phyloP scores from a whole-genome alignment of 1,140 invertebrate genomes.

The Globodera rostochiensis region DNA sequence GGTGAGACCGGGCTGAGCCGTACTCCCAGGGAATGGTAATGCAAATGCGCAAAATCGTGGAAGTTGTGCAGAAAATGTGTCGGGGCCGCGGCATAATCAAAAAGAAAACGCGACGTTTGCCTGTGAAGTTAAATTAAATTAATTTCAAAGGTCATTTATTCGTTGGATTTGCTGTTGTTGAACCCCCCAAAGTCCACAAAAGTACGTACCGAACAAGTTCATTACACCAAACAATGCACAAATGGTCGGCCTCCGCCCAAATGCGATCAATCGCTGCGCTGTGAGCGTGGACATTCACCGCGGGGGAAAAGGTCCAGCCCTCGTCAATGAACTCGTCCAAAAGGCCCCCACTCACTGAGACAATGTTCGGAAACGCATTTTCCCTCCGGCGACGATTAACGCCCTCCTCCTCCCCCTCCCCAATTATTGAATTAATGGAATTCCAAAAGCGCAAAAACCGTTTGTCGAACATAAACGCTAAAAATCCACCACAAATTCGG shows the following conservation, averaged over 20 bases:
- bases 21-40: constrained; percentile 21
- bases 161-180: background rate
- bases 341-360: constrained; percentile 52
- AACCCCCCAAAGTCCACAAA: background rate
- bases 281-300: constrained; percentile 27
- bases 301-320: constrained; percentile 39
- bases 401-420: constrained; percentile 1
- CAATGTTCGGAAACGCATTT: constrained; percentile 30
- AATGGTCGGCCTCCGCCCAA: constrained; percentile 56
- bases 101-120: constrained; percentile 48
- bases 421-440: constrained; percentile 32
- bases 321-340: constrained; percentile 51
- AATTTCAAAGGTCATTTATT: background rate
- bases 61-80: constrained; percentile 26
- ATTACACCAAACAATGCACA: constrained; percentile 59
- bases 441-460: constrained; percentile 44
- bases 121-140: too few species aligned
- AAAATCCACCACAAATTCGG: constrained; percentile 9
- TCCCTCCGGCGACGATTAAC: too few species aligned
- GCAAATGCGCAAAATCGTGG: constrained; percentile 15
- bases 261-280: constrained; percentile 48
- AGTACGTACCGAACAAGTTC: constrained; percentile 50
- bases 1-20: background rate
- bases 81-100: constrained; percentile 41
- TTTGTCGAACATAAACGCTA: constrained; percentile 43